phyloP scores from a whole-genome alignment of 2,888 invertebrate species.

The Azorinus chamasolen region DNA sequence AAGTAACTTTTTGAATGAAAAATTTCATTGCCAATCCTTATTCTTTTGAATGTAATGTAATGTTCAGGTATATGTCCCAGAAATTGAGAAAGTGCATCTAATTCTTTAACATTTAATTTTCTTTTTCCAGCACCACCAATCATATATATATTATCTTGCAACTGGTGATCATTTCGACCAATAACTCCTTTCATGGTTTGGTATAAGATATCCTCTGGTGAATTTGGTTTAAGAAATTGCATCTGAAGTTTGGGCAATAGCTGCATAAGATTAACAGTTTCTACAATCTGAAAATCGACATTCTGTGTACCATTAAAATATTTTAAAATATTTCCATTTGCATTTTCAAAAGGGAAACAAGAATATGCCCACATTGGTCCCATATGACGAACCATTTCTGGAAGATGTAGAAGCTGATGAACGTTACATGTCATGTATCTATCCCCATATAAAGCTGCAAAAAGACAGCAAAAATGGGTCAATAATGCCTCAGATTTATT shows the following conservation, averaged over 20 bases:
- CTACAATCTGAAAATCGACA: constrained; percentile 12
- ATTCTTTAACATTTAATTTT: not conserved
- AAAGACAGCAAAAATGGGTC: constrained; percentile 45
- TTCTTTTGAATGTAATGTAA: constrained; percentile 13
- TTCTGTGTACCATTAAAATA: constrained; percentile 10
- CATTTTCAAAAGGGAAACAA: constrained; percentile 51
- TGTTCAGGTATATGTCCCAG: constrained; percentile 9
- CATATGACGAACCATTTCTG: constrained; percentile 42
- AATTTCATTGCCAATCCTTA: constrained; percentile 17
- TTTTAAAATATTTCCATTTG: constrained; percentile 30
- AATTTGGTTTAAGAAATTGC: not conserved
- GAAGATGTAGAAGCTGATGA: constrained; percentile 51
- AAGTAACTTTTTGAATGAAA: constrained; percentile 14
- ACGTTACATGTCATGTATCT: constrained; percentile 53
- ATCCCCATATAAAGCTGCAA: constrained; percentile 50
- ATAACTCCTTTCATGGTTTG: constrained; percentile 1
- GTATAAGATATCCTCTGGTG: not conserved
- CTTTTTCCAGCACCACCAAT: not conserved
- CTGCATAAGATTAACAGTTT: constrained; percentile 4
- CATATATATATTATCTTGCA: constrained; percentile 2
- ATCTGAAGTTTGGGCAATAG: not conserved
- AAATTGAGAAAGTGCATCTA: constrained; percentile 9
- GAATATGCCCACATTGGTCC: constrained; percentile 63
- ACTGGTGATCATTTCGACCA: not conserved
- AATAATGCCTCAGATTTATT: constrained; percentile 31